phyloP scores from a whole-genome alignment of 2,797 vertebrate species.

The Tinamus major region DNA sequence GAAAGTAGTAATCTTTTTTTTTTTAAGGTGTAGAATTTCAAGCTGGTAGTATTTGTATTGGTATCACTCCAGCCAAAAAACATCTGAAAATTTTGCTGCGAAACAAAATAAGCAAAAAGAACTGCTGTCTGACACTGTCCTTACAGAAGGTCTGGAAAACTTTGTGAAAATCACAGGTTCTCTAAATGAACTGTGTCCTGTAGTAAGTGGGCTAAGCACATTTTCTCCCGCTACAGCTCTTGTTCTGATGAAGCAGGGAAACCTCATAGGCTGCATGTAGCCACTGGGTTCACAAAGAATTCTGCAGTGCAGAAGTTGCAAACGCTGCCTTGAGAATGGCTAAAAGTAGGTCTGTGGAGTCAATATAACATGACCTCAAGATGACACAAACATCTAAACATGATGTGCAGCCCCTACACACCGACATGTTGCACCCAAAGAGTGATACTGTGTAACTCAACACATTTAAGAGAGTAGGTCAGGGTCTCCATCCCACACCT shows the following conservation, averaged over 20 bases:
- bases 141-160: background rate
- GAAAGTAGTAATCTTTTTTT: background rate
- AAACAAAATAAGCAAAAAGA: conserved; percentile 4
- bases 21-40: conserved; percentile 31
- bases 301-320: background rate
- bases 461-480: background rate
- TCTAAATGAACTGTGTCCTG: background rate
- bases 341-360: background rate
- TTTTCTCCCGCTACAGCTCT: background rate
- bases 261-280: background rate
- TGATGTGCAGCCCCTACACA: rapidly evolving
- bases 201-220: rapidly evolving
- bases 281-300: background rate
- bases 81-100: background rate
- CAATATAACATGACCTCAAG: background rate
- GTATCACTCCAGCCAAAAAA: background rate
- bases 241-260: background rate
- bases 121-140: background rate
- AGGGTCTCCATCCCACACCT: background rate
- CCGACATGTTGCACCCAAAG: background rate
- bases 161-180: background rate
- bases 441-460: background rate
- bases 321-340: background rate
- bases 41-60: background rate
- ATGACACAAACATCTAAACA: rapidly evolving